These are phyloP conservation scores for Pseudochaenichthys georgianus DNA, from an alignment of 2,797 vertebrate genomes.

Conservation along the genomic window DNA sequence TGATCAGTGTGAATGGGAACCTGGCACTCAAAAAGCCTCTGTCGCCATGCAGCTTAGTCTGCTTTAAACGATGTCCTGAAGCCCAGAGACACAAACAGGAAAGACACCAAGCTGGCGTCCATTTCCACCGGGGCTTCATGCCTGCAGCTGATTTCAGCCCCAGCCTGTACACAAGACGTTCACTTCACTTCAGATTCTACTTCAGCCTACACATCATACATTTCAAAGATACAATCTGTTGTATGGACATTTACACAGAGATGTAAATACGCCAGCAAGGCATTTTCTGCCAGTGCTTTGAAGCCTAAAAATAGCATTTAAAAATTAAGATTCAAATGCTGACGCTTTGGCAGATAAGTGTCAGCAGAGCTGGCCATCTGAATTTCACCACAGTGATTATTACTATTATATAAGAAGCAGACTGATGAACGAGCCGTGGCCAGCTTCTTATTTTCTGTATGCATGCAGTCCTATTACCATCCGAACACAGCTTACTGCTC, in stretches of 20 bases:
- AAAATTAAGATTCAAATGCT: slow-evolving; percentile 56
- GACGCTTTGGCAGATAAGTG: slow-evolving; percentile 58
- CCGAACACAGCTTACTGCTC: not conserved
- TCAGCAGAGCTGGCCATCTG: slow-evolving; percentile 54
- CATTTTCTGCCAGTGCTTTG: slow-evolving; percentile 9
- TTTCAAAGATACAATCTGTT: slow-evolving; percentile 3
- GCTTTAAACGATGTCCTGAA: slow-evolving; percentile 62
- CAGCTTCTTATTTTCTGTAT: slow-evolving; percentile 21
- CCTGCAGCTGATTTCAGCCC: slow-evolving; percentile 21
- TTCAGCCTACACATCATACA: not conserved
- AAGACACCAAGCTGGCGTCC: slow-evolving; percentile 27
- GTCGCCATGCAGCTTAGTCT: slow-evolving; percentile 68
- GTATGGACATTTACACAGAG: not conserved
- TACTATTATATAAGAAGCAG: slow-evolving; percentile 56
- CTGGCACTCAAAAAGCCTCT: slow-evolving; percentile 67
- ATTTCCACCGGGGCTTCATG: slow-evolving; percentile 26
- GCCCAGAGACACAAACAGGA: slow-evolving; percentile 46
- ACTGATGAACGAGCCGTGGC: slow-evolving; percentile 38
- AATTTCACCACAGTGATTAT: slow-evolving; percentile 56
- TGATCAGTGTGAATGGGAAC: slow-evolving; percentile 80
- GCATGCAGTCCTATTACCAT: slow-evolving; percentile 6
- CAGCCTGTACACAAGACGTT: not conserved
- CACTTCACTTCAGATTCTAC: not conserved
- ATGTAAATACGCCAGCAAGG: not conserved
- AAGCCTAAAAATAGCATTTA: slow-evolving; percentile 47